A percentile compares a stretch with the other conserved stretches of the same genome.
These are phyloP conservation scores for Phoenoteleia sp. DNA, from an alignment of 2,888 invertebrate genomes.

Conservation along the genomic window DNA sequence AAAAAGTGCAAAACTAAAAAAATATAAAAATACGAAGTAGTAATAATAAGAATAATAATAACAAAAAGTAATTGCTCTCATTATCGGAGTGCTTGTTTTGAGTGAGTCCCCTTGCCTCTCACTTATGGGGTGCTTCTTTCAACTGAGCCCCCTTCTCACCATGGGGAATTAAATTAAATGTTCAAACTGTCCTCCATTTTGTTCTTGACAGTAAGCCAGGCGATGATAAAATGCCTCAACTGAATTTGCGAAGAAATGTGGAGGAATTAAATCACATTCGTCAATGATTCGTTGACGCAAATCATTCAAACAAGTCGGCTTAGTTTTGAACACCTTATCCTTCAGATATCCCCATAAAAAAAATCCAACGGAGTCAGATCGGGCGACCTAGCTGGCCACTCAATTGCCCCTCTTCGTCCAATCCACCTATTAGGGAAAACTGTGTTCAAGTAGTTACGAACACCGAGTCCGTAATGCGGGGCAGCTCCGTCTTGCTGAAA, in stretches of 20 bases:
- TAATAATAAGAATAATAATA: too few species aligned
- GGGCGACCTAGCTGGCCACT: not conserved
- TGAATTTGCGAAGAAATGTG: not conserved
- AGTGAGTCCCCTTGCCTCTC: too few species aligned
- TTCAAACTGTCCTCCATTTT: not conserved
- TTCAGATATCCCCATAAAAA: not conserved
- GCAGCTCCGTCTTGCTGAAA: not conserved
- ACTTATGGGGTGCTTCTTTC: too few species aligned
- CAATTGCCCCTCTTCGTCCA: not conserved
- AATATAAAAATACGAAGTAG: too few species aligned
- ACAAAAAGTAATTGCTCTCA: too few species aligned
- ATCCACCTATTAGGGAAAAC: constrained; percentile 23
- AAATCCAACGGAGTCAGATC: not conserved
- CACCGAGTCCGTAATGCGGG: not conserved
- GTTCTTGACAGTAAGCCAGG: not conserved
- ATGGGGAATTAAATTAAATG: not conserved
- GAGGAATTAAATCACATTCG: not conserved
- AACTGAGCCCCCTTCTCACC: too few species aligned
- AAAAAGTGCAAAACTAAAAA: too few species aligned
- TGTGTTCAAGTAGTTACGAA: constrained; percentile 16
- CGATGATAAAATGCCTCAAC: not conserved
- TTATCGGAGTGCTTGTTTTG: too few species aligned
- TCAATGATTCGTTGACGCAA: constrained; percentile 17
- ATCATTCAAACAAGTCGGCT: constrained; percentile 15
- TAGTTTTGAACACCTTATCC: not conserved